phyloP scores from a whole-genome alignment of 2,888 invertebrate genomes.

The Aleiodes leptofemur region DNA sequence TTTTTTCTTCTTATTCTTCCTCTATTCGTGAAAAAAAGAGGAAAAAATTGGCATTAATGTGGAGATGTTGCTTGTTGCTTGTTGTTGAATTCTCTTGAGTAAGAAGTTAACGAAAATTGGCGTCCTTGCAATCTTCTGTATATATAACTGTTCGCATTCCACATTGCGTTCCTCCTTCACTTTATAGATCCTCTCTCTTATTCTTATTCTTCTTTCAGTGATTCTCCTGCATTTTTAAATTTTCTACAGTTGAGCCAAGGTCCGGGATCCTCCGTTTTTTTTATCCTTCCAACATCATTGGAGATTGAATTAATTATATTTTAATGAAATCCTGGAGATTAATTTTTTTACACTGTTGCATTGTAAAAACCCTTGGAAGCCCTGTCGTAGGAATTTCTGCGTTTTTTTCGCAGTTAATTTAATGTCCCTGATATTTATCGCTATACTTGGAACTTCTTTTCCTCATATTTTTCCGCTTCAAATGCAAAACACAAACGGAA shows the following conservation, averaged over 20 bases:
- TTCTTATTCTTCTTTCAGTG: conserved; percentile 3
- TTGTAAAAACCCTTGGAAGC: background rate
- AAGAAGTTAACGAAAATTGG: conserved; percentile 18
- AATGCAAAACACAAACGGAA: no score
- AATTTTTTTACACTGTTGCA: background rate
- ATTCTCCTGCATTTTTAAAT: background rate
- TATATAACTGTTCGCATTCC: conserved; percentile 27
- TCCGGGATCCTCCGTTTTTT: conserved; percentile 13
- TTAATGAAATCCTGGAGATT: background rate
- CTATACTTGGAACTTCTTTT: no score
- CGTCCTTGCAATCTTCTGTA: conserved; percentile 20
- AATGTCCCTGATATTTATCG: no score
- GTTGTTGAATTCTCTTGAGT: background rate
- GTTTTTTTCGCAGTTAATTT: no score
- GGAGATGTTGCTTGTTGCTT: background rate
- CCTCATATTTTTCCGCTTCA: no score
- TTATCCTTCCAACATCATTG: background rate
- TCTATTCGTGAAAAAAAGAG: background rate
- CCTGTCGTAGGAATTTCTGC: background rate
- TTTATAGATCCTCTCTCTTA: conserved; percentile 22
- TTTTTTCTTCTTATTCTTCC: background rate
- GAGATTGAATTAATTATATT: conserved; percentile 3
- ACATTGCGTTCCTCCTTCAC: conserved; percentile 1
- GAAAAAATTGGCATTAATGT: background rate
- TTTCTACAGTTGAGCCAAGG: background rate